Percentiles rank a stretch among this genome's conserved stretches.
Evolutionary conservation across 1,140 invertebrate species (phyloP).

Genomic region (Achatina immaculata): DNA sequence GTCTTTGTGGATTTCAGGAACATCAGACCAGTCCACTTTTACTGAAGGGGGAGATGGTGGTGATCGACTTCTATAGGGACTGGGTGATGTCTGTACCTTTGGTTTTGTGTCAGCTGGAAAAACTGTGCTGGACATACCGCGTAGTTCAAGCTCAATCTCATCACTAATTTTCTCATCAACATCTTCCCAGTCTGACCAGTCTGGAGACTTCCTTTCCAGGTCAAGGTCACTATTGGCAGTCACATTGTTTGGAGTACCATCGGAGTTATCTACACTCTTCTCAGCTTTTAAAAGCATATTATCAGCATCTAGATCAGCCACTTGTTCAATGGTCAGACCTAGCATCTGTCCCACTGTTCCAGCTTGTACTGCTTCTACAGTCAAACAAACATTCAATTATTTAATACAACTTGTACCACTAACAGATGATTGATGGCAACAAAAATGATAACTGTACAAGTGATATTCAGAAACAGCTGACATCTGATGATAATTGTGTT

Average conservation of each 20-base stretch:
- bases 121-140: background rate
- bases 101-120: background rate
- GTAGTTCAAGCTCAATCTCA: slow-evolving; percentile 45
- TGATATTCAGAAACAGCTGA: too few relatives aligned
- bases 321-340: background rate
- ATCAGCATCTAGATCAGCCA: background rate
- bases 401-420: too few relatives aligned
- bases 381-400: too few relatives aligned
- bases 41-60: slow-evolving; percentile 34
- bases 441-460: too few relatives aligned
- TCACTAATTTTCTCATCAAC: slow-evolving; percentile 34
- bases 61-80: slow-evolving; percentile 29
- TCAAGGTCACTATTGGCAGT: background rate
- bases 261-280: background rate
- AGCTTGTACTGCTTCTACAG: too few relatives aligned
- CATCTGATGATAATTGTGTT: too few relatives aligned
- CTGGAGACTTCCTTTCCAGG: background rate
- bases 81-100: slow-evolving; percentile 39
- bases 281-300: background rate
- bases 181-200: slow-evolving; percentile 44
- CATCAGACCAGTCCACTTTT: slow-evolving; percentile 31
- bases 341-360: background rate
- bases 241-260: background rate
- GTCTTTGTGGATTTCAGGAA: background rate
- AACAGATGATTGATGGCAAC: too few relatives aligned